Conservation (phyloP, 2,113 vertebrate genomes). For the Pandion haliaetus region DNA sequence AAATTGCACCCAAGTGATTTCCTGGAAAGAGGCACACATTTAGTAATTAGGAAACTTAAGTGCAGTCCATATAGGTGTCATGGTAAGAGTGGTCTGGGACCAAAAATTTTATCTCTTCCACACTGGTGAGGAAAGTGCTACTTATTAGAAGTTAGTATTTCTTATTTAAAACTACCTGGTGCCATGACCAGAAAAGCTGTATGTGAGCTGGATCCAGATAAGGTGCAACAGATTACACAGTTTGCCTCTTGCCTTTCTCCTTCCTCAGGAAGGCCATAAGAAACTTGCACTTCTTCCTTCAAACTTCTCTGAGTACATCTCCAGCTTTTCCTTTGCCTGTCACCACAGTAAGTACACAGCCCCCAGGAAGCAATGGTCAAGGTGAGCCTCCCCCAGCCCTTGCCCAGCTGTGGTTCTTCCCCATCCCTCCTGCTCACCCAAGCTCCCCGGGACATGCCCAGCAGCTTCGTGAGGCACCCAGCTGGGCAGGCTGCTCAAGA, state of each 20-base stretch:
- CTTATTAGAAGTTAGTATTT: neutral
- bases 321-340: neutral
- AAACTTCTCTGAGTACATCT: neutral
- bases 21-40: neutral
- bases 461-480: neutral
- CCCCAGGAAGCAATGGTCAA: neutral
- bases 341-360: rapidly evolving
- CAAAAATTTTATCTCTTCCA: neutral
- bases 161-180: neutral
- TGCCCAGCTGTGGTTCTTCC: too few relatives aligned
- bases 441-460: too few relatives aligned
- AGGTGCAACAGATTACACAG: neutral
- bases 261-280: neutral
- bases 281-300: neutral
- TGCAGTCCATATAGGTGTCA: neutral
- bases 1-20: neutral
- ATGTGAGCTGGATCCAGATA: neutral
- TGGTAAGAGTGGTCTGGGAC: neutral
- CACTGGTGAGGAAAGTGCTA: neutral
- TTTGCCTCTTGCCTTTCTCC: neutral
- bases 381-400: neutral
- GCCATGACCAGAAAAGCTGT: neutral
- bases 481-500: neutral
- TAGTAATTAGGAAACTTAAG: neutral
- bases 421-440: neutral